Base-by-base conservation (phyloP, 2,113 vertebrate genomes). In the Datnioides undecimradiatus region DNA sequence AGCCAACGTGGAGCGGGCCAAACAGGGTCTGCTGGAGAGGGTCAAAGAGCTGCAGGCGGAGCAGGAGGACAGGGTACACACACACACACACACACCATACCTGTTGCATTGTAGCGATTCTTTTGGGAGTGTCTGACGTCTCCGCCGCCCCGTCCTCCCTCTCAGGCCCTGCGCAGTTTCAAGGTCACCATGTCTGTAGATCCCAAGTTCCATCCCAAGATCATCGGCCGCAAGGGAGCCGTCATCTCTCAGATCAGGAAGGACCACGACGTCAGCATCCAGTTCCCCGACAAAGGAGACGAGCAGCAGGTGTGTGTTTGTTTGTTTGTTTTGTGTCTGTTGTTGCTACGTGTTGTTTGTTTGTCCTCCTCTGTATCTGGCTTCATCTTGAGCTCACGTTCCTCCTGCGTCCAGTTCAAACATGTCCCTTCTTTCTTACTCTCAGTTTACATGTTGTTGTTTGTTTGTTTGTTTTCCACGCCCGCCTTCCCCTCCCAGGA, bases 171-270 rank as follows among this genome's bases (percentile, higher is more conserved):
- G 73, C 93, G 95, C 34, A 95, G 95, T 80, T 96, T 94, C 83
- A 96, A 95, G 82, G 90, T 95, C 5, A 94, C 92, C 27, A 86
- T 96, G 83, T 94, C 94, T 0, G 94, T 96, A 0, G 94, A 96
- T 38, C 94, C 95, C 5, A 95, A 95, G 82, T 95, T 95, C 77
- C 95, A 96, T 73, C 95, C 95, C 13, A 96, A 96, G 88, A 96
- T 96, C 73, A 96, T 96, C 2, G 95, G 95, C 1, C 94, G 95
- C 31, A 96, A 96, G 73, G 95, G 95, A 75, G 94, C 95, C 0
- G 94, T 96, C 78, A 95, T 96, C 83, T 93, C 95, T 49, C 94
- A 96, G 88, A 96, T 96, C 81, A 93, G 95, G 45, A 96, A 95
- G 83, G 95, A 96, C 69, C 94, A 95, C 6, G 95, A 96, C 14